Percentiles rank a stretch among this genome's conserved stretches.
Evolutionary conservation across 2,797 vertebrate genomes (phyloP).

Genomic region (Sebastes diploproa): DNA sequence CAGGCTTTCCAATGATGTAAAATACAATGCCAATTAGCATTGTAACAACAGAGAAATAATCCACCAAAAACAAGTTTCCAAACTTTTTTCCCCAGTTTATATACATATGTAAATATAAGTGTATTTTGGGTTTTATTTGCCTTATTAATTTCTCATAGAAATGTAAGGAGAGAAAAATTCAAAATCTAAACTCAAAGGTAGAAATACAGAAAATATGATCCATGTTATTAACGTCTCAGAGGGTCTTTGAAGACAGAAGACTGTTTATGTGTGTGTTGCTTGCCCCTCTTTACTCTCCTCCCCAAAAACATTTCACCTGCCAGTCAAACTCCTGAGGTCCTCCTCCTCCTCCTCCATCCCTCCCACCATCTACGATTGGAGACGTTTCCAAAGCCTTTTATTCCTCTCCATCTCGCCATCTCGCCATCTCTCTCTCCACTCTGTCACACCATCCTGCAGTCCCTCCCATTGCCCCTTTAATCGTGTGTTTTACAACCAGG

Average conservation of each 20-base stretch:
- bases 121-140: not conserved
- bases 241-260: not conserved
- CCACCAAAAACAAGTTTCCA: too few species aligned
- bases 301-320: conserved; percentile 19
- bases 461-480: conserved; percentile 60
- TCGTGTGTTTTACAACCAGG: conserved; percentile 1
- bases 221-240: not conserved
- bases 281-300: not conserved
- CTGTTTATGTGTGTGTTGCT: not conserved
- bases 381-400: conserved; percentile 53
- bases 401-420: conserved; percentile 41
- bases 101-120: not conserved
- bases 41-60: too few species aligned
- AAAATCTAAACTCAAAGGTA: not conserved
- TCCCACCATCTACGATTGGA: conserved; percentile 43
- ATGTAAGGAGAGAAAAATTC: not conserved
- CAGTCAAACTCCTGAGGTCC: conserved; percentile 38
- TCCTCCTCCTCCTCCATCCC: conserved; percentile 32
- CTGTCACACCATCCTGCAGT: conserved; percentile 67
- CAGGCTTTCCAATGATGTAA: too few species aligned
- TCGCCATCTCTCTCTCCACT: conserved; percentile 67
- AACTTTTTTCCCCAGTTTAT: too few species aligned
- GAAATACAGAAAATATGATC: not conserved
- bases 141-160: not conserved
- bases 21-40: fast-evolving